Percentiles rank a stretch among this genome's conserved stretches.
Conservation (phyloP, 1,140 invertebrate genomes). For the Mactra quadrangularis region DNA sequence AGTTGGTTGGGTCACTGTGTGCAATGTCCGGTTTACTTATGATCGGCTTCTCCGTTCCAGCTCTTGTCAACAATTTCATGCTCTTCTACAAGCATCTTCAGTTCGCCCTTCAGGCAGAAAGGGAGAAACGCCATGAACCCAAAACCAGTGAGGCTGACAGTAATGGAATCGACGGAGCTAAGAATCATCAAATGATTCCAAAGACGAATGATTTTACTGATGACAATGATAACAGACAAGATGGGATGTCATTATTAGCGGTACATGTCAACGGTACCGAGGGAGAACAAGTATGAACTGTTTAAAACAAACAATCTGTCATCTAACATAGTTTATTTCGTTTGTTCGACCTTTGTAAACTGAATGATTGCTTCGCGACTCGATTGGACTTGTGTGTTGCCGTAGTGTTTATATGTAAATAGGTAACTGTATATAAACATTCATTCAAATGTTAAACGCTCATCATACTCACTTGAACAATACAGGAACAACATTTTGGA, state of each 20-base stretch:
- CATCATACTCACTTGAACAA: too few relatives aligned
- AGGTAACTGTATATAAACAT: too few relatives aligned
- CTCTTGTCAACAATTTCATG: constrained; percentile 54
- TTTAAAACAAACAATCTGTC: too few relatives aligned
- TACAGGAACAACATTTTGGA: too few relatives aligned
- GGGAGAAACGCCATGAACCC: background rate
- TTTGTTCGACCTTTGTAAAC: too few relatives aligned
- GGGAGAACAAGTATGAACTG: background rate
- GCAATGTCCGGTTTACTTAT: constrained; percentile 99
- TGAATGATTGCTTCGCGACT: too few relatives aligned
- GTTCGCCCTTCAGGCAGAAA: constrained; percentile 41
- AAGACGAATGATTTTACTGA: background rate
- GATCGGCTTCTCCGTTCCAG: constrained; percentile 87
- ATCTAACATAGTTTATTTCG: too few relatives aligned
- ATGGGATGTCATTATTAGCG: background rate
- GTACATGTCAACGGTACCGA: constrained; percentile 4
- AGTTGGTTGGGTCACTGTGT: constrained; percentile 84
- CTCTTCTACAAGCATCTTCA: constrained; percentile 45
- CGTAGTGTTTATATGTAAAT: too few relatives aligned
- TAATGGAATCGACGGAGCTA: background rate
- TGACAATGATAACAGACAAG: constrained; percentile 17
- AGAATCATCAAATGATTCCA: background rate
- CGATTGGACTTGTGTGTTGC: too few relatives aligned
- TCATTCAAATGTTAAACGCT: too few relatives aligned
- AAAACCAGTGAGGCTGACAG: background rate